Evolutionary conservation across 37 sponge, comb jelly and placozoan species (phyloP).

Genomic region (Bolinopsis microptera): DNA sequence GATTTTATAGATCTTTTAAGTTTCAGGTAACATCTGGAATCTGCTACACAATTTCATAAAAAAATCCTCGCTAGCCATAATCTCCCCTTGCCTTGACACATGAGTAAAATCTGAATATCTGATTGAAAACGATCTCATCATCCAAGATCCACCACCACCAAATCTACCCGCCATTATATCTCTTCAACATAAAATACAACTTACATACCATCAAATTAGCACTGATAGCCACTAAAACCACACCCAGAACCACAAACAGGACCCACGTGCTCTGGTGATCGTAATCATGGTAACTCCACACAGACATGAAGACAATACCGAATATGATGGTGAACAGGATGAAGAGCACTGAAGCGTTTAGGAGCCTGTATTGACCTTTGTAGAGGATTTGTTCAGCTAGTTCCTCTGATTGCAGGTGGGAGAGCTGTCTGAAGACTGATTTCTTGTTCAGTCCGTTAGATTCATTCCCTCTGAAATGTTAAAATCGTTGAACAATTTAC

Average conservation of each 20-base stretch:
- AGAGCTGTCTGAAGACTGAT: too few species aligned
- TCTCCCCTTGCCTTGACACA: too few species aligned
- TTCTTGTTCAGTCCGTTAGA: too few species aligned
- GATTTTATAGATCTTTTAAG: too few species aligned
- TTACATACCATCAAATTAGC: neutral
- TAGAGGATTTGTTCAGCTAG: conserved; percentile 16
- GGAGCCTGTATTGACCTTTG: conserved; percentile 30
- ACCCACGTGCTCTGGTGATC: neutral
- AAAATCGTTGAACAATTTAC: too few species aligned
- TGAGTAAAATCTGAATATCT: too few species aligned
- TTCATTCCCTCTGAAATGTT: too few species aligned
- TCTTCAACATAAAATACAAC: neutral
- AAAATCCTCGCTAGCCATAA: too few species aligned
- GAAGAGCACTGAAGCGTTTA: conserved; percentile 34
- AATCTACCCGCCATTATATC: neutral
- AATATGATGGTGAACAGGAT: neutral
- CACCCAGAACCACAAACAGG: neutral
- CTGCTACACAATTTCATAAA: too few species aligned
- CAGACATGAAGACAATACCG: conserved; percentile 12
- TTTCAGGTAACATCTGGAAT: too few species aligned
- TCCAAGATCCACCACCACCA: too few species aligned
- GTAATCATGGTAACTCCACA: neutral
- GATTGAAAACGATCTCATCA: too few species aligned
- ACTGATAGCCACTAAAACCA: neutral
- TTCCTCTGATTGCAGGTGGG: neutral